Evolutionary conservation across 2,888 invertebrate genomes (phyloP), one percentile per base, ranked within the genome.

Genomic region (Melinopterus prodromus): DNA sequence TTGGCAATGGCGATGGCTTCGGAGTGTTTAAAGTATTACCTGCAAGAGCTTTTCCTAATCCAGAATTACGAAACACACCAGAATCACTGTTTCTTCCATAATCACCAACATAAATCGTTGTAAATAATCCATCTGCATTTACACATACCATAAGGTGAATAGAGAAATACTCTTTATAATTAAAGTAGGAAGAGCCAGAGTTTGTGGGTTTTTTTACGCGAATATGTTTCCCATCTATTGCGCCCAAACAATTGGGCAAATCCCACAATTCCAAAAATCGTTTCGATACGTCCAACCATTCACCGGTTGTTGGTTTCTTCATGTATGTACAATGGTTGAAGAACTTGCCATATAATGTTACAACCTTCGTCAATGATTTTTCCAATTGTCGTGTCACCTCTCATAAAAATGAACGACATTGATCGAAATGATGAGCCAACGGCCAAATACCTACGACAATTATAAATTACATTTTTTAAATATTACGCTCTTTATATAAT

Each of bases 181-280:
- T 86, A 79, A 82, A 85, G 79, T 83, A 87, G 70, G 84, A 85
- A 71, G 84, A 85, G 69, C 85, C 85, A 82, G 83, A 84, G 35
- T 72, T 77, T 78, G 76, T 72, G 78, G 85, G 85, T 82, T 85
- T 84, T 80, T 80, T 81, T 82, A 86, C 83, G 38, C 71, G 72
- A n/a, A 86, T 82, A 81, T 86, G 86, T 82, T 86, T 86, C 9
- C 86, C 85, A 80, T 86, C 86, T 26, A 85, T 78, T 15, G 84
- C 80, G 6, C 85, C 85, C 12, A 85, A 53, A 78, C 84, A 86
- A 80, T 86, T 83, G 76, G 81, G 82, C 78, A 86, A 83, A 78
- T 86, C 82, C 85, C 85, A 86, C 79, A 81, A 84, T 82, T 74
- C 80, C 78, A 85, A 82, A 83, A 82, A 86, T 70, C 83, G 82